These are phyloP conservation scores for Poliocrania exsul DNA, from an alignment of 2,797 vertebrate species.

Conservation along the genomic window DNA sequence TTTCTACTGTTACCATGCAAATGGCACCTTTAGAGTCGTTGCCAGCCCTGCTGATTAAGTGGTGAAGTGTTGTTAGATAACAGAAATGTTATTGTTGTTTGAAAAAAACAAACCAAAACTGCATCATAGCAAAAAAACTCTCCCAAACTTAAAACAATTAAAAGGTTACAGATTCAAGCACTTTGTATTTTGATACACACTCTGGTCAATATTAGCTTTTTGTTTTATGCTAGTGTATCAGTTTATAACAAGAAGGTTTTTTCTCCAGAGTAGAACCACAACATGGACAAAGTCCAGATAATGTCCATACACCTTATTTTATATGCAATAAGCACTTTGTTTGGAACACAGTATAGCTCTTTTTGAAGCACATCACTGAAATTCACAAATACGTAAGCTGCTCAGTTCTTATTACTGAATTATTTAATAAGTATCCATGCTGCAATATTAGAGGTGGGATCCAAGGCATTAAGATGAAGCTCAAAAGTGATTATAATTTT, in stretches of 20 bases:
- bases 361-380: not conserved
- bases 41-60: not conserved
- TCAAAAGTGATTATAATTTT: not conserved
- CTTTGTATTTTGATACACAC: not conserved
- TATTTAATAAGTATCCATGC: not conserved
- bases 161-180: not conserved
- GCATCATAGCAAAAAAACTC: accelerated
- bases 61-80: not conserved
- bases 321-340: not conserved
- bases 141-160: not conserved
- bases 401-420: not conserved
- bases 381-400: not conserved
- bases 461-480: not conserved
- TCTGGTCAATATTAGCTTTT: not conserved
- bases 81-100: not conserved
- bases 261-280: not conserved
- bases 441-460: not conserved
- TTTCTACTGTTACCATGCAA: not conserved
- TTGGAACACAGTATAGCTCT: not conserved
- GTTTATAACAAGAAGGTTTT: not conserved
- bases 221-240: not conserved
- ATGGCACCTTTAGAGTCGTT: not conserved
- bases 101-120: not conserved
- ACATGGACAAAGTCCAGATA: not conserved
- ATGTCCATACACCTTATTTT: not conserved